Evolutionary conservation across 2,888 invertebrate species (phyloP).

Genomic region (Metallyticus violacea): DNA sequence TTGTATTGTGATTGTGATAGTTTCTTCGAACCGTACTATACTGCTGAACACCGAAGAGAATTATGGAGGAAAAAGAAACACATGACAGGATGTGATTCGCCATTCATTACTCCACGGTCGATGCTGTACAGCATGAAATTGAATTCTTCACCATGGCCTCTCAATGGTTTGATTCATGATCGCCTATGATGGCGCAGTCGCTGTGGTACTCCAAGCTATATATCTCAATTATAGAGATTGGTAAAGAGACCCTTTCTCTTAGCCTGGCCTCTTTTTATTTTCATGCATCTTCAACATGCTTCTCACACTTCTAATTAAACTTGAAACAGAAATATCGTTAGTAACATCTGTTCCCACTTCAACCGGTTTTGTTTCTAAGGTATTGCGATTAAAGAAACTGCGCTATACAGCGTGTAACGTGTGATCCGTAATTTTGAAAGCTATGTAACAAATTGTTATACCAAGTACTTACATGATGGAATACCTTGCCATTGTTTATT

Average conservation of each 20-base stretch:
- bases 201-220: not conserved
- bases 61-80: not conserved
- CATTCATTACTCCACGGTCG: not conserved
- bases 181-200: not conserved
- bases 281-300: not conserved
- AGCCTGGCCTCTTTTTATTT: not conserved
- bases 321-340: not conserved
- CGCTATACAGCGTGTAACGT: too few relatives aligned
- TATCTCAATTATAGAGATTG: not conserved
- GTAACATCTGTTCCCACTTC: not conserved
- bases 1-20: not conserved
- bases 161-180: not conserved
- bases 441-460: too few relatives aligned
- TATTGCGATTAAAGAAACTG: too few relatives aligned
- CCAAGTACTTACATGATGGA: too few relatives aligned
- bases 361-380: too few relatives aligned
- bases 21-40: not conserved
- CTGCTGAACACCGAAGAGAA: not conserved
- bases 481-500: too few relatives aligned
- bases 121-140: not conserved
- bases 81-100: not conserved
- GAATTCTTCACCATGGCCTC: not conserved
- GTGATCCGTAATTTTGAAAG: too few relatives aligned
- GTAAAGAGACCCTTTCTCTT: not conserved
- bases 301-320: not conserved